Conservation (phyloP, 1,140 invertebrate genomes). For the Zaprionus davidi region DNA sequence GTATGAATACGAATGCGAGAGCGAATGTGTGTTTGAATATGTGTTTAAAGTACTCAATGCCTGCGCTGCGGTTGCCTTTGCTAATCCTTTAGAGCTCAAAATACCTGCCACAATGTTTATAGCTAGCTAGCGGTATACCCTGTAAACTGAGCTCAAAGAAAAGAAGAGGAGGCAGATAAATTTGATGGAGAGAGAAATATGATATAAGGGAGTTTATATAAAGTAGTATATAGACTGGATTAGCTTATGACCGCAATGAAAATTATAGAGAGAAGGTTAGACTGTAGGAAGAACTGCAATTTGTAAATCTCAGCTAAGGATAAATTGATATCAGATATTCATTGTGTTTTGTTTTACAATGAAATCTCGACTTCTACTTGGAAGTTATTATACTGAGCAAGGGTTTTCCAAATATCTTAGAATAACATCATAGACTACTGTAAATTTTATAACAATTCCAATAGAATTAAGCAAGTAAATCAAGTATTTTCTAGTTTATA, state of each 20-base stretch:
- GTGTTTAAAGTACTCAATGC: background rate
- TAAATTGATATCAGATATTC: background rate
- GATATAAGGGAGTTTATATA: too few species aligned
- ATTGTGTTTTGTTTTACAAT: too few species aligned
- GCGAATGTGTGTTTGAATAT: slow-evolving; percentile 2
- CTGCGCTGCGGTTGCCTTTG: background rate
- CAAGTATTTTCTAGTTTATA: background rate
- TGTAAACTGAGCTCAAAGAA: background rate
- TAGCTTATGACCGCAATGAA: too few species aligned
- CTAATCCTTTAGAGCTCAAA: background rate
- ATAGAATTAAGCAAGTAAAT: background rate
- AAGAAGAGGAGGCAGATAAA: background rate
- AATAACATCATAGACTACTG: background rate
- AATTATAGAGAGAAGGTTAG: too few species aligned
- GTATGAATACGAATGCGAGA: slow-evolving; percentile 16
- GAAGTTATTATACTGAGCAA: too few species aligned
- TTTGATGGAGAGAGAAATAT: too few species aligned
- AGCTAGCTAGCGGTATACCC: background rate
- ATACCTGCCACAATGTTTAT: background rate
- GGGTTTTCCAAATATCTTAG: background rate
- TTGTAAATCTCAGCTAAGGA: background rate
- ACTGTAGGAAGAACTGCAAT: too few species aligned
- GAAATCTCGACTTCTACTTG: too few species aligned
- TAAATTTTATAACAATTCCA: background rate
- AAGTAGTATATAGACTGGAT: too few species aligned